Evolutionary conservation across 2,888 invertebrate genomes (phyloP), one percentile per base, ranked within the genome.

Genomic region (Acanthococcus lagerstroemiae): DNA sequence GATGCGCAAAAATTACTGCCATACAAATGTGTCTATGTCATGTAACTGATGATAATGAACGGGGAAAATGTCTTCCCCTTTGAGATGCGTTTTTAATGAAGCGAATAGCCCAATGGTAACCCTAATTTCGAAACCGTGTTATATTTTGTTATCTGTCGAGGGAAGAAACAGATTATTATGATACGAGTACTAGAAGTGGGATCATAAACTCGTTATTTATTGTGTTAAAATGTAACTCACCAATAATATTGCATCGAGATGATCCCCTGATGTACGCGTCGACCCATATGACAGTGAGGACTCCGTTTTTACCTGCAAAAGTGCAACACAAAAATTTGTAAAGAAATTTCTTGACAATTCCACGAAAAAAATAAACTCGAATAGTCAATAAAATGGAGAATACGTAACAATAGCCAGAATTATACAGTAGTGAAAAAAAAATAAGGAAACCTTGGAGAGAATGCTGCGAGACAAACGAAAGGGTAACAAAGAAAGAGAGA

Each of bases 241-340:
- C 50, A 46, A 57, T 66, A 66, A 50, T 37, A 66, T 66, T 30
- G 46, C 56, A 27, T 66, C 66, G 30, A 66, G 57, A 19, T 56
- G 57, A 48, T 66, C 56, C 48, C 44, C 50, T 48, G 66, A 56
- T 25, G 55, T 56, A 21, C 57, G 56, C 45, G 22, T 46, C 48
- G 56, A 48, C 37, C 57, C 66, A 66, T 57, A 56, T 48, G 56
- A 27, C 22, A 66, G 48, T 37, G 48, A 45, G 66, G 56, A 55
- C 57, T 66, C 66, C 66, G 66, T 66, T 56, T 66, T 56, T 56
- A 48, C 66, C 66, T 66, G n/a, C 15, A 60, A 60, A 15, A 4
- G 2, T 19, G n/a, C 2, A 48, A 48, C 12, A 19, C 2, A 48
- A 15, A 15, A 2, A 2, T 48, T 17, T 19, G 7, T n/a, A 19